Percentiles rank a stretch among this genome's conserved stretches.
These are phyloP conservation scores for Gastracanthus pulcherrimus DNA, from an alignment of 2,888 invertebrate genomes.

Conservation along the genomic window DNA sequence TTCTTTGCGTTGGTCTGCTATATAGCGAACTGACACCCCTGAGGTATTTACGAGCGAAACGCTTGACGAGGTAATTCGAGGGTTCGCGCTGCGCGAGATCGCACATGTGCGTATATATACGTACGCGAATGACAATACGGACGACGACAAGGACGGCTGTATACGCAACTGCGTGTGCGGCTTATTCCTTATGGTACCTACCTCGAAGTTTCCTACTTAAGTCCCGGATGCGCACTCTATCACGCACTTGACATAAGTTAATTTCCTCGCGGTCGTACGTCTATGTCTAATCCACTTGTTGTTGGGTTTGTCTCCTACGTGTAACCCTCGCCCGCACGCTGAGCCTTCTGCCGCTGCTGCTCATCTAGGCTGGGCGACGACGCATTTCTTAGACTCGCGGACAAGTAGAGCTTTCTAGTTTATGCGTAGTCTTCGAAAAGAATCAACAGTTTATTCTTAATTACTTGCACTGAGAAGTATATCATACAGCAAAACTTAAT, in stretches of 20 bases:
- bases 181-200: constrained; percentile 11
- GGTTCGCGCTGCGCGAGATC: constrained; percentile 18
- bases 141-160: too few species aligned
- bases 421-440: too few species aligned
- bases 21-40: constrained; percentile 30
- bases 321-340: constrained; percentile 1
- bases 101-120: not conserved
- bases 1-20: too few species aligned
- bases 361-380: not conserved
- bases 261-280: constrained; percentile 54
- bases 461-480: too few species aligned
- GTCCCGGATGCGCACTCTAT: constrained; percentile 56
- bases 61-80: constrained; percentile 47
- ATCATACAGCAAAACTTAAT: too few species aligned
- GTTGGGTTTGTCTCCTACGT: constrained; percentile 33
- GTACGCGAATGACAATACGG: not conserved
- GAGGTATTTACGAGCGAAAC: constrained; percentile 52
- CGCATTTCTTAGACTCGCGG: not conserved
- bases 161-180: constrained; percentile 8
- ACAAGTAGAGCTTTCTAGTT: too few species aligned
- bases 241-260: constrained; percentile 57
- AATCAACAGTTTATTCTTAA: too few species aligned
- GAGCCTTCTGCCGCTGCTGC: not conserved
- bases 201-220: constrained; percentile 54
- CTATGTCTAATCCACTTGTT: constrained; percentile 55